Percentiles rank a stretch among this genome's conserved stretches.
Conservation (phyloP, 1,140 invertebrate species). For the Myzus persicae region DNA sequence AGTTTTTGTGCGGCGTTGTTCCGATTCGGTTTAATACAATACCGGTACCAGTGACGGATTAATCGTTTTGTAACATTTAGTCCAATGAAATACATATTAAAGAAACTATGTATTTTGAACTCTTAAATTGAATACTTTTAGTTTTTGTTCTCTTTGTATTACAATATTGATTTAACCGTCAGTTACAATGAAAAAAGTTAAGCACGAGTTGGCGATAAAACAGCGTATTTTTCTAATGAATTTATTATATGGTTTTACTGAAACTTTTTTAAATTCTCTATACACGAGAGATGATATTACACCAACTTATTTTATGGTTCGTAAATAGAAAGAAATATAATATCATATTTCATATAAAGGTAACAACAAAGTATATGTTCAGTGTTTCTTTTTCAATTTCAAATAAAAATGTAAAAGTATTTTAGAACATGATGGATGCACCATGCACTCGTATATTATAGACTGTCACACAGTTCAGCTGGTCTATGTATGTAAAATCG, state of each 20-base stretch:
- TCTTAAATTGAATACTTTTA: slow-evolving; percentile 3
- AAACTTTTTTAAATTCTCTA: slow-evolving; percentile 33
- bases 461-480: background rate
- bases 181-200: slow-evolving; percentile 29
- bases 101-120: background rate
- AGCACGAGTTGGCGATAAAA: slow-evolving; percentile 21
- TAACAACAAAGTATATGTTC: background rate
- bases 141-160: slow-evolving; percentile 1
- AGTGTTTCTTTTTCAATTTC: slow-evolving; percentile 10
- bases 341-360: slow-evolving; percentile 26
- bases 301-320: slow-evolving; percentile 6
- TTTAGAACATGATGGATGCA: slow-evolving; percentile 14
- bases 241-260: slow-evolving; percentile 44
- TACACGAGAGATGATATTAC: background rate
- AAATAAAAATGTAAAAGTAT: background rate
- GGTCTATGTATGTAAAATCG: background rate
- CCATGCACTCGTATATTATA: background rate
- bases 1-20: background rate
- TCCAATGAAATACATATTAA: background rate
- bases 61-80: background rate
- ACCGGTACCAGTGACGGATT: background rate
- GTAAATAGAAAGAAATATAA: slow-evolving; percentile 32
- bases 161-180: slow-evolving; percentile 34
- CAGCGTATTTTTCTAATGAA: slow-evolving; percentile 41
- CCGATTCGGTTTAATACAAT: background rate